phyloP scores from a whole-genome alignment of 2,888 invertebrate genomes.

The Amphipoea oculea region DNA sequence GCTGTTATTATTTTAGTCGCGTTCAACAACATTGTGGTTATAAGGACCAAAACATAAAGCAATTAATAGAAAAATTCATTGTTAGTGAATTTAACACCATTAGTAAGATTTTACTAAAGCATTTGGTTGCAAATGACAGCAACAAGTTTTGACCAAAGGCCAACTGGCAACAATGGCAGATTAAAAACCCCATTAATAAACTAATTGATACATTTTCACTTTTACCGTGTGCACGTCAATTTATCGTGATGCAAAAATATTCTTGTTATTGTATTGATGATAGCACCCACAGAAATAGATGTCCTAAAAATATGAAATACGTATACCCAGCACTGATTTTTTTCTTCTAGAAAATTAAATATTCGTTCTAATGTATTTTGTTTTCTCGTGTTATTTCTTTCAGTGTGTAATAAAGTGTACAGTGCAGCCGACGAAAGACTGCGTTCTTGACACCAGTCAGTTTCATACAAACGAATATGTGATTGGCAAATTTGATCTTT shows the following conservation, averaged over 20 bases:
- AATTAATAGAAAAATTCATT: neutral
- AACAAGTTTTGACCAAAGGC: conserved; percentile 31
- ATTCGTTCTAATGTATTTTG: conserved; percentile 9
- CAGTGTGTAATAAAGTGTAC: neutral
- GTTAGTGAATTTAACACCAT: conserved; percentile 3
- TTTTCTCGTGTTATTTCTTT: neutral
- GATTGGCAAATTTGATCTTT: too few species aligned
- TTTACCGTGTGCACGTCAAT: conserved; percentile 22
- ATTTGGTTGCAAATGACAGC: conserved; percentile 28
- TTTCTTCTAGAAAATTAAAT: neutral
- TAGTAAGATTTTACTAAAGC: conserved; percentile 31
- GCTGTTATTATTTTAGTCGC: neutral
- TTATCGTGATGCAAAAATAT: conserved; percentile 35
- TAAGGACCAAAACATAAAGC: neutral
- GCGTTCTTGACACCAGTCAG: too few species aligned
- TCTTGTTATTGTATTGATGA: conserved; percentile 26
- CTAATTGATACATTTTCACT: conserved; percentile 29
- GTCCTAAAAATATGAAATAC: conserved; percentile 45
- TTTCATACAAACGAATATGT: neutral
- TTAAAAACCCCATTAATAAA: conserved; percentile 26
- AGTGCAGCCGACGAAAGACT: neutral
- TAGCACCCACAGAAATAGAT: conserved; percentile 56
- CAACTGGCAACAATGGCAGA: conserved; percentile 35
- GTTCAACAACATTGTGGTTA: neutral
- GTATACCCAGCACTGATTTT: neutral